Base-by-base conservation (phyloP, 2,797 vertebrate species). In the Acridotheres tristis region DNA sequence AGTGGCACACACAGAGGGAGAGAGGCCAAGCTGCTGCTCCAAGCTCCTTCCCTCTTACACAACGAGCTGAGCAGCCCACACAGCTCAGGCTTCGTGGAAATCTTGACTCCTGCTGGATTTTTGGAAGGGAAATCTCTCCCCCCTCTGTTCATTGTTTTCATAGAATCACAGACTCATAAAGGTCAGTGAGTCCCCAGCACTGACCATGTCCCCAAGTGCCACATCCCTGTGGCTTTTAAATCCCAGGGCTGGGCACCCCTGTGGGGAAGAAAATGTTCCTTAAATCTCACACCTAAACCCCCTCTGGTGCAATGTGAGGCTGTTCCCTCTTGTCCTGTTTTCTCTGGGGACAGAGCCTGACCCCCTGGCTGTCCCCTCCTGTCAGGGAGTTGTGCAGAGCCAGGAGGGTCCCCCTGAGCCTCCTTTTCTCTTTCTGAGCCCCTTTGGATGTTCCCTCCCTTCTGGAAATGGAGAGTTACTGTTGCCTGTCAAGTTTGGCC, bases 41-140 rank as follows among this genome's bases (percentile, higher is more conserved):
- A 1, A 3, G 55, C 17, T 29, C 23, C 32, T 26, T 34, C 14
- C 4, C 89, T 40, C 8, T 51, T 30, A 13, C 77, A 57, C 95
- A 42, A 66, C 0, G 4, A 0, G 1, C n/a, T 0, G 32, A 72
- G 42, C 86, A 66, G 86, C 75, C 87, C 16, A 40, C 55, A 4
- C 78, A 5, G 63, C 30, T 29, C 30, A 53, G 51, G 17, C 61
- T 11, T 6, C 7, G 3, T 0, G 36, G 45, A 21, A 40, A 71
- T 0, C 50, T 20, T 20, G n/a, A 19, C 72, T 87, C 29, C 0
- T 4, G 25, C 13, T 22, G 40, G 6, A 1, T 3, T 22, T 40
- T 8, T 23, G 54, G 50, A 29, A 75, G 63, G 78, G 51, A 62
- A 66, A 79, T n/a, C 36, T 78, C 57, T 20, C 12, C 61, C 13